phyloP scores from a whole-genome alignment of 2,888 invertebrate genomes.

The Caenorhabditis sinica region DNA sequence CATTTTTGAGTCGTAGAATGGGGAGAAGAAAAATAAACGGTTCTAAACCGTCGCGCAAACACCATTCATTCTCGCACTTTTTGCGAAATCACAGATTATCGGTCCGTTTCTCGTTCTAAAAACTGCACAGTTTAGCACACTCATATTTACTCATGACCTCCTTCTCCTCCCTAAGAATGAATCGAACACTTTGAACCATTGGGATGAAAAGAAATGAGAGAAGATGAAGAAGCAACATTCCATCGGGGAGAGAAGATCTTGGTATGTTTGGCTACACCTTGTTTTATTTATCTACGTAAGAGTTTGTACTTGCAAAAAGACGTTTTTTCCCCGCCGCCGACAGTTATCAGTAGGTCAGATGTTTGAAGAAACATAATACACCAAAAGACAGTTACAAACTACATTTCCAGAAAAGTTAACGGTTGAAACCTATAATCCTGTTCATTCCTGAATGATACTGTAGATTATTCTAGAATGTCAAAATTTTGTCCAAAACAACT shows the following conservation, averaged over 20 bases:
- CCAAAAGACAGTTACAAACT: slow-evolving; percentile 15
- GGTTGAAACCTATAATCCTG: too few species aligned
- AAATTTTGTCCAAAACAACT: too few species aligned
- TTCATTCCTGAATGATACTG: too few species aligned
- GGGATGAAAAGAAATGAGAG: slow-evolving; percentile 4
- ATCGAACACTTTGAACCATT: slow-evolving; percentile 53
- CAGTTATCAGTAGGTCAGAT: slow-evolving; percentile 58
- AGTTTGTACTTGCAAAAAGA: slow-evolving; percentile 38
- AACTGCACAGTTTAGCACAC: slow-evolving; percentile 58
- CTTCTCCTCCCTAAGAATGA: neutral
- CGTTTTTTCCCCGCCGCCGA: slow-evolving; percentile 4
- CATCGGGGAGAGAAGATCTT: slow-evolving; percentile 16
- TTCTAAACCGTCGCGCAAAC: slow-evolving; percentile 57
- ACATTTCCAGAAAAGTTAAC: slow-evolving; percentile 6
- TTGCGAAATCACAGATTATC: slow-evolving; percentile 53
- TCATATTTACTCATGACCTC: slow-evolving; percentile 54
- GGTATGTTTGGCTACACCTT: slow-evolving; percentile 54
- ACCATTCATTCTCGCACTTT: slow-evolving; percentile 14
- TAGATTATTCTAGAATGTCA: too few species aligned
- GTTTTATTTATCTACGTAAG: slow-evolving; percentile 50
- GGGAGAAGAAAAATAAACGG: slow-evolving; percentile 11
- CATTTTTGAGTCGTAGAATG: slow-evolving; percentile 5
- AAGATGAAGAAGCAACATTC: slow-evolving; percentile 44
- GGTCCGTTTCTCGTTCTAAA: slow-evolving; percentile 18
- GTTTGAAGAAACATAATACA: slow-evolving; percentile 38